Evolutionary conservation across 2,797 vertebrate species (phyloP).

Genomic region (Coregonus ussuriensis): DNA sequence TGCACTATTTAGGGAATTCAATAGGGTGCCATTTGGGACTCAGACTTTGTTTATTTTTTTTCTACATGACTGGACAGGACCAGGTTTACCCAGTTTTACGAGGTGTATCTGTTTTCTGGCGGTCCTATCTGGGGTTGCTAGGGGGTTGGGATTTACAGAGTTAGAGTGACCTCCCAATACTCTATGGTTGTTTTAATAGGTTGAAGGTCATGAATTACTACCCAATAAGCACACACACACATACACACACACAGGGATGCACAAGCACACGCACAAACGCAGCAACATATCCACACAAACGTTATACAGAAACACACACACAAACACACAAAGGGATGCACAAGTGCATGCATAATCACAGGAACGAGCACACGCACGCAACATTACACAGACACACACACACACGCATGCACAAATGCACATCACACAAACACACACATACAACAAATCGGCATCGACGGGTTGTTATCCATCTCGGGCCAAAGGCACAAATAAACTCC

Average conservation of each 20-base stretch:
- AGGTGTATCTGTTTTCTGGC: slow-evolving; percentile 46
- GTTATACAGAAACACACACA: slow-evolving; percentile 38
- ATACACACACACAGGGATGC: slow-evolving; percentile 34
- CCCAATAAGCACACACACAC: slow-evolving; percentile 59
- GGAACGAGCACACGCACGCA: background rate
- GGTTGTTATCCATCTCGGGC: no score
- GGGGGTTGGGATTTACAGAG: slow-evolving; percentile 24
- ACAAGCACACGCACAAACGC: background rate
- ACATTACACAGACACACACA: background rate
- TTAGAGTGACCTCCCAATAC: slow-evolving; percentile 54
- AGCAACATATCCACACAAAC: slow-evolving; percentile 23
- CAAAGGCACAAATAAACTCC: no score
- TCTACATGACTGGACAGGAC: background rate
- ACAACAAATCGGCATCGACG: background rate
- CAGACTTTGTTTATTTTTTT: background rate
- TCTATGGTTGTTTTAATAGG: slow-evolving; percentile 61
- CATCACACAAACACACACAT: background rate
- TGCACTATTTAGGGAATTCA: background rate
- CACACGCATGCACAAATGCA: slow-evolving; percentile 1
- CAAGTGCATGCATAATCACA: slow-evolving; percentile 24
- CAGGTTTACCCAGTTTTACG: slow-evolving; percentile 65
- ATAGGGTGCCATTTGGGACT: background rate
- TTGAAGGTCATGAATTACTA: slow-evolving; percentile 68
- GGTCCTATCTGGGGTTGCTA: slow-evolving; percentile 35
- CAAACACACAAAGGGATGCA: no score